These are phyloP conservation scores for Drosophila mettleri DNA, from an alignment of 2,888 invertebrate genomes.

Conservation along the genomic window DNA sequence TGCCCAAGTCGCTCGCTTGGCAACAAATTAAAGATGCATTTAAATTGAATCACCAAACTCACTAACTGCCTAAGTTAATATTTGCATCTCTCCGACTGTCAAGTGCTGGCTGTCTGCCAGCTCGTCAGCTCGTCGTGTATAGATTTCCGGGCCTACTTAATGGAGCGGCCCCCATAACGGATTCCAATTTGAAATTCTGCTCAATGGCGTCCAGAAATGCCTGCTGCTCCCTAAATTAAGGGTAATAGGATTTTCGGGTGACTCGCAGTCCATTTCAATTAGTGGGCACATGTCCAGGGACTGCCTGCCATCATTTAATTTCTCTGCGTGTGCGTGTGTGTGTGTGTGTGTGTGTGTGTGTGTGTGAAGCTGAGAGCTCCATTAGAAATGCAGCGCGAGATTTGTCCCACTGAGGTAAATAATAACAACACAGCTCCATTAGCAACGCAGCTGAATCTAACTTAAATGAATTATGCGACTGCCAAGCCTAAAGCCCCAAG, in stretches of 20 bases:
- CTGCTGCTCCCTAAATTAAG: conserved; percentile 19
- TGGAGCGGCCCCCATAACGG: neutral
- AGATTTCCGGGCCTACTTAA: neutral
- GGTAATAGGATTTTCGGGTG: conserved; percentile 66
- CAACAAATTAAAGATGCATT: conserved; percentile 48
- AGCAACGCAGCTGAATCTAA: conserved; percentile 1
- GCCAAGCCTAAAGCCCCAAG: neutral
- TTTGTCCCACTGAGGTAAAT: conserved; percentile 28
- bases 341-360: neutral
- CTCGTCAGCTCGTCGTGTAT: neutral
- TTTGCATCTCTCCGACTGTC: conserved; percentile 11
- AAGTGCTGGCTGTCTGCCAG: neutral
- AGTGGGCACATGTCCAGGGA: conserved; percentile 42
- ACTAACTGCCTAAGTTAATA: conserved; percentile 32
- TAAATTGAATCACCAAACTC: conserved; percentile 36
- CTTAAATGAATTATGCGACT: neutral
- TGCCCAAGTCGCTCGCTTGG: conserved; percentile 16
- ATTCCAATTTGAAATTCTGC: conserved; percentile 33
- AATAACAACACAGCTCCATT: conserved; percentile 14
- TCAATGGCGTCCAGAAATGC: conserved; percentile 30
- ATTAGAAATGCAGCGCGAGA: conserved; percentile 7
- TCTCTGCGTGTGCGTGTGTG: conserved; percentile 5
- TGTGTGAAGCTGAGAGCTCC: neutral
- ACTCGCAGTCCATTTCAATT: conserved; percentile 71
- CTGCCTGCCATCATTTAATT: conserved; percentile 57